Evolutionary conservation across 2,797 vertebrate species (phyloP).

Genomic region (Mormyrops attenuatus): DNA sequence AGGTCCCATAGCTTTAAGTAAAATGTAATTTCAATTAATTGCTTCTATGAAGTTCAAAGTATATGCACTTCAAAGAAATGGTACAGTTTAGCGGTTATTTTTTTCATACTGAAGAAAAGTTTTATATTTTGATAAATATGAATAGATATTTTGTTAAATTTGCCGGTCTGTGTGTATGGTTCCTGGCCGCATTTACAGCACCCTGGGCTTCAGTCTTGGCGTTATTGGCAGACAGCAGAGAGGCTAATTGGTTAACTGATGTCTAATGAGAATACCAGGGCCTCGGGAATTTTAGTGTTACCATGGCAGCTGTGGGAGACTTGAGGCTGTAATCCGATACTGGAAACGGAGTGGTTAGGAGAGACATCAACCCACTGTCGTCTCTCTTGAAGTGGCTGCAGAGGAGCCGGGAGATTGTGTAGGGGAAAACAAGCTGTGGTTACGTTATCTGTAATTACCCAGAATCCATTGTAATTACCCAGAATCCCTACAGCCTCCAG

Average conservation of each 20-base stretch:
- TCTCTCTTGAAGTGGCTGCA: neutral
- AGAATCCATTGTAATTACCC: neutral
- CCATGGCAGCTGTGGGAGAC: conserved; percentile 10
- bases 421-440: neutral
- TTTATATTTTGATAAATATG: conserved; percentile 5
- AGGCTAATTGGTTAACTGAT: conserved; percentile 27
- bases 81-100: neutral
- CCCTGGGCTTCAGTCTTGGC: neutral
- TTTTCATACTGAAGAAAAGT: neutral
- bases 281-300: neutral
- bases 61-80: neutral
- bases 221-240: conserved; percentile 10
- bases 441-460: neutral
- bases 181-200: neutral
- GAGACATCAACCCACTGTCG: neutral
- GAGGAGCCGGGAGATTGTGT: neutral
- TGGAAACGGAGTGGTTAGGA: neutral
- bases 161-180: neutral
- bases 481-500: neutral
- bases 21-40: neutral
- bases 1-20: neutral
- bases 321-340: conserved; percentile 8
- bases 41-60: neutral
- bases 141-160: neutral
- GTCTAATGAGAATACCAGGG: conserved; percentile 20